phyloP scores from a whole-genome alignment of 2,888 invertebrate species.

The Tribolium freemani region DNA sequence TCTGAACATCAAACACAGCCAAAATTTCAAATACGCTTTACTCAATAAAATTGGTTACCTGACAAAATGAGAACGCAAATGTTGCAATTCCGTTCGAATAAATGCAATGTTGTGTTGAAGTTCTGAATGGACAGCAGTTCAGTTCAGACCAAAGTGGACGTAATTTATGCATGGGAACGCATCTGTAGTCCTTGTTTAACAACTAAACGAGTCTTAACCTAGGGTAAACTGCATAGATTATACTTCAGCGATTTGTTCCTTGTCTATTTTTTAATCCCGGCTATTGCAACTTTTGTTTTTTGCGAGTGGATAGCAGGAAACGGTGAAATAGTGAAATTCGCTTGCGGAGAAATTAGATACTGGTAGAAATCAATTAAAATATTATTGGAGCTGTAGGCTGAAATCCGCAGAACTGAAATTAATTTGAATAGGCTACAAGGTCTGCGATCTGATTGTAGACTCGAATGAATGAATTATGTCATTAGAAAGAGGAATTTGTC shows the following conservation, averaged over 20 bases:
- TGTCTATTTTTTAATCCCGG: slow-evolving; percentile 30
- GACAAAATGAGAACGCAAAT: not conserved
- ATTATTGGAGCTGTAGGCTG: not conserved
- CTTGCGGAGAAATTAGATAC: not conserved
- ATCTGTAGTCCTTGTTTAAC: slow-evolving; percentile 54
- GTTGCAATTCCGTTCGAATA: slow-evolving; percentile 46
- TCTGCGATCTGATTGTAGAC: slow-evolving; percentile 14
- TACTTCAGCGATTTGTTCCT: slow-evolving; percentile 49
- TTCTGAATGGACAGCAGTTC: slow-evolving; percentile 51
- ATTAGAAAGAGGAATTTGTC: slow-evolving; percentile 37
- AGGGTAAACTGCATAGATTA: slow-evolving; percentile 51
- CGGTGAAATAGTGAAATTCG: not conserved
- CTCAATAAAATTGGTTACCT: no score
- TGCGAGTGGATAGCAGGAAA: not conserved
- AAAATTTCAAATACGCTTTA: no score
- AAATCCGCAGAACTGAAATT: slow-evolving; percentile 2
- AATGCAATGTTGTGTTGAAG: slow-evolving; percentile 48
- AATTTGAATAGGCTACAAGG: slow-evolving; percentile 18
- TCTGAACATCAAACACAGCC: no score
- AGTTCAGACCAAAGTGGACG: slow-evolving; percentile 51
- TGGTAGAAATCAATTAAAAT: slow-evolving; percentile 10
- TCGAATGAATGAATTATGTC: slow-evolving; percentile 38
- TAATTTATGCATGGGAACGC: slow-evolving; percentile 56
- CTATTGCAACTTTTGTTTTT: no score
- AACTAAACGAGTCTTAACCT: slow-evolving; percentile 54